phyloP scores from a whole-genome alignment of 2,888 invertebrate species.

The Buathra laborator region DNA sequence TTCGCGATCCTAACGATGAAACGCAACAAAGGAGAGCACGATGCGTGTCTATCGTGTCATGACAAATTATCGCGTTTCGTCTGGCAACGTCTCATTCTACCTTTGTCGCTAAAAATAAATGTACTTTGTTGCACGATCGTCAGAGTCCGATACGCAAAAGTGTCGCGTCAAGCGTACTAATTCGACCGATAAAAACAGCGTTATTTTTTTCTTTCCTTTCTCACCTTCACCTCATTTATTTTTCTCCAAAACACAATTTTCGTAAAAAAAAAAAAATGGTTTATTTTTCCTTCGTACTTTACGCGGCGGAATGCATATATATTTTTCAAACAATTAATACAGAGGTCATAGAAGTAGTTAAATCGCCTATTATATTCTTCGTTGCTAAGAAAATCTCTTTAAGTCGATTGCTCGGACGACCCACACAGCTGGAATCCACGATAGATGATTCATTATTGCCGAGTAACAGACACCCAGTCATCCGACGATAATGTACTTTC shows the following conservation, averaged over 20 bases:
- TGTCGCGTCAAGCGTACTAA: neutral
- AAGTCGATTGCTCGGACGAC: neutral
- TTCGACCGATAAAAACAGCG: neutral
- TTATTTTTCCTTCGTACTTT: too few relatives aligned
- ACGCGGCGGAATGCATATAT: too few relatives aligned
- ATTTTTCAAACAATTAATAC: too few relatives aligned
- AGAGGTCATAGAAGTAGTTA: neutral
- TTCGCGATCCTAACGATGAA: conserved; percentile 29
- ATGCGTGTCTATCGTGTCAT: conserved; percentile 2
- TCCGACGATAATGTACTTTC: conserved; percentile 14
- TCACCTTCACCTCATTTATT: neutral
- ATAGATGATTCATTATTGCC: conserved; percentile 15
- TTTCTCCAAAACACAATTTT: neutral
- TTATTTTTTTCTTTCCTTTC: neutral
- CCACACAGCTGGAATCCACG: neutral
- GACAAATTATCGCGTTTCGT: conserved; percentile 23
- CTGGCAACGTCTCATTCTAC: conserved; percentile 26
- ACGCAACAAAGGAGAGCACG: conserved; percentile 24
- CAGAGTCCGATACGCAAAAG: conserved; percentile 7
- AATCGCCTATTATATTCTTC: neutral
- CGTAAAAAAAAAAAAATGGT: too few relatives aligned
- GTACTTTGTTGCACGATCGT: conserved; percentile 17
- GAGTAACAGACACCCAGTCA: conserved; percentile 5
- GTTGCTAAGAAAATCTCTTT: neutral
- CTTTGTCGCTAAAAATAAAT: conserved; percentile 41